Conservation (phyloP, 2,113 vertebrate species). For the Rhinogobius similis region DNA sequence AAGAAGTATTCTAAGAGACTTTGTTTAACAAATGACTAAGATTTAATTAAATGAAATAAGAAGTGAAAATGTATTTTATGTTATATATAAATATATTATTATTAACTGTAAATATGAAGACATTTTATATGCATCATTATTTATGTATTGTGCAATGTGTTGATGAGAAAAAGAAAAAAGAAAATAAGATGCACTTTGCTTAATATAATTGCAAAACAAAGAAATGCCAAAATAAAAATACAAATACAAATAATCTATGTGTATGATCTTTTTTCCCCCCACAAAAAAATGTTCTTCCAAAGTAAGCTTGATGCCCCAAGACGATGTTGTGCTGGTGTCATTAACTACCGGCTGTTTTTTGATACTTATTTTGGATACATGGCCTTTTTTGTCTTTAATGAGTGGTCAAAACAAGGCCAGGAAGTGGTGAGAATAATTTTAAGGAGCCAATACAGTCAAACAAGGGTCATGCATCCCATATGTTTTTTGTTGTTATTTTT, state of each 20-base stretch:
- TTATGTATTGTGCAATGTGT: slow-evolving; percentile 99
- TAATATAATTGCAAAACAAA: slow-evolving; percentile 99
- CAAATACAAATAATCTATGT: slow-evolving; percentile 73
- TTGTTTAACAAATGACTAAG: slow-evolving; percentile 85
- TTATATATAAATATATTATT: slow-evolving; percentile 99
- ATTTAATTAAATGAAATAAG: slow-evolving; percentile 89
- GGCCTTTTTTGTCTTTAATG: slow-evolving; percentile 64
- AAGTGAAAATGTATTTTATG: slow-evolving; percentile 97
- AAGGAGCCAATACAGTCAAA: slow-evolving; percentile 67
- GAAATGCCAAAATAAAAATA: slow-evolving; percentile 94
- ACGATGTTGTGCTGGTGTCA: slow-evolving; percentile 25
- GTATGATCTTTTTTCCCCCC: background rate
- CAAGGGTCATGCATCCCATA: slow-evolving; percentile 41
- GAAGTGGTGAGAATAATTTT: slow-evolving; percentile 67
- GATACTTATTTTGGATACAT: slow-evolving; percentile 59
- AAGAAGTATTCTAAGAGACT: slow-evolving; percentile 77
- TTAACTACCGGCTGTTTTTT: slow-evolving; percentile 47
- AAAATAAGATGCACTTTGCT: slow-evolving; percentile 99
- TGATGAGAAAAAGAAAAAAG: slow-evolving; percentile 94
- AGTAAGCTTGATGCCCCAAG: background rate
- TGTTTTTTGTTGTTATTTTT: background rate
- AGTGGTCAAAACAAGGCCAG: slow-evolving; percentile 64
- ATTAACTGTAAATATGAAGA: slow-evolving; percentile 99
- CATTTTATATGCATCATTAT: slow-evolving; percentile 99
- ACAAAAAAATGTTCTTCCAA: background rate